Percentiles rank a stretch among this genome's conserved stretches.
These are phyloP conservation scores for Trematomus loennbergii DNA, from an alignment of 2,113 vertebrate species.

Conservation along the genomic window DNA sequence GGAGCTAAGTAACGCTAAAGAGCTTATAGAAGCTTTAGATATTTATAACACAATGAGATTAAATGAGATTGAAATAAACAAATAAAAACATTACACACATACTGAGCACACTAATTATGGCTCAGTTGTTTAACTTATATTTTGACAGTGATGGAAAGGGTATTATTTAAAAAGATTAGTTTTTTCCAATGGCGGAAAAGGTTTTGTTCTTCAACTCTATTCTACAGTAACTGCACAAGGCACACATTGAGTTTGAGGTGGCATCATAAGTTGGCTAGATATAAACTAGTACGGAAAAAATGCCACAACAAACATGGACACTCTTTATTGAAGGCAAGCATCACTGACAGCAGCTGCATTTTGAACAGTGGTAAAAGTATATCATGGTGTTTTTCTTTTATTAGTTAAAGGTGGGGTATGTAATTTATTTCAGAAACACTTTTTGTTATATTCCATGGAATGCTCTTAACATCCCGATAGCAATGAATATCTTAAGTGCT, in stretches of 20 bases:
- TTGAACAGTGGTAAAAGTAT: neutral
- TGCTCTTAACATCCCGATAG: too few relatives aligned
- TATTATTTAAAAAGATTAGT: neutral
- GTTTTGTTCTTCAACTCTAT: neutral
- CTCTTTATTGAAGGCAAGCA: neutral
- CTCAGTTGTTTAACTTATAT: too few relatives aligned
- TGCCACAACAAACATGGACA: neutral
- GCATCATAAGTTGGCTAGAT: neutral
- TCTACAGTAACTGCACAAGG: neutral
- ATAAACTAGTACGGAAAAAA: neutral
- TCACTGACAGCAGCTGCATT: neutral
- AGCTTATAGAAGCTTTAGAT: too few relatives aligned
- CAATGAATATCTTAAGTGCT: too few relatives aligned
- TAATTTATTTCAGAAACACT: too few relatives aligned
- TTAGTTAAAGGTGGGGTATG: too few relatives aligned
- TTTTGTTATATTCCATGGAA: too few relatives aligned
- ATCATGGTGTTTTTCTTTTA: neutral
- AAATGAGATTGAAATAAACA: too few relatives aligned
- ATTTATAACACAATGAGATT: too few relatives aligned
- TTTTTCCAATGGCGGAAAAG: neutral
- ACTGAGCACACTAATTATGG: too few relatives aligned
- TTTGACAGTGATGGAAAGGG: neutral
- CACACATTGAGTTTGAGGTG: neutral
- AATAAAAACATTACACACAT: too few relatives aligned
- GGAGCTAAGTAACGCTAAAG: too few relatives aligned